Base-by-base conservation (phyloP, 2,113 vertebrate genomes). In the Engraulis encrasicolus region DNA sequence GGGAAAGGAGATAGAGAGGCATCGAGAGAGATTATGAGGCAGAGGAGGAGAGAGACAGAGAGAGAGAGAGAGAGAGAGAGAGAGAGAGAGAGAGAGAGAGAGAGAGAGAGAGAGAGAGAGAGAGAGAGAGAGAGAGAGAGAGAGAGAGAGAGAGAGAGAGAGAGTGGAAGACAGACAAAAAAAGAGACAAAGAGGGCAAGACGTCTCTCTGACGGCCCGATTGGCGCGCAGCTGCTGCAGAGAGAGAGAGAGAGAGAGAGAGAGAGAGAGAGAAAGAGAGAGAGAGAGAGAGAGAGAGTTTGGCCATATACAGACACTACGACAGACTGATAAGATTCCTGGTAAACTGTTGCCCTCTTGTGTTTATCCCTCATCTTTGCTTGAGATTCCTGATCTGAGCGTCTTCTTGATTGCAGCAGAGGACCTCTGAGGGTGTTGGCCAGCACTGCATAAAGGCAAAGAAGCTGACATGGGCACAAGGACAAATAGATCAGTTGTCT, bases 341-440 rank as follows among this genome's bases (percentile, higher is more conserved):
- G 90, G 92, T 91, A 92, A 93, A 90, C 89, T 91, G 86, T 94
- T 95, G 93, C 92, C 92, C 93, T 94, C 93, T 95, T 94, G 93
- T 94, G 93, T 95, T 92, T 94, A 89, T 91, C 83, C 54, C 48
- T n/a, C 82, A 88, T 89, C 48, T 84, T 6, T 89, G 78, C 85
- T 83, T 1, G 19, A 82, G 80, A 86, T 91, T 87, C 36, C 77
- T 82, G 20, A n/a, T 71, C 77, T 82, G 20, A n/a, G 31, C 11
- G 27, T 74, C 31, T 2, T 74, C 27, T 34, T 36, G 14, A 74
- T 74, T 31, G n/a, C n/a, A n/a, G n/a, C n/a, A 15, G 27, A 27
- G 58, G n/a, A 74, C 31, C 66, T 74, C 14, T 6, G 2, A 74
- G 4, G 66, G 4, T 12, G 11, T 34, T 17, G 66, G 12, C 66